Base-by-base conservation (phyloP, 2,797 vertebrate genomes). In the Anas flavirostris region DNA sequence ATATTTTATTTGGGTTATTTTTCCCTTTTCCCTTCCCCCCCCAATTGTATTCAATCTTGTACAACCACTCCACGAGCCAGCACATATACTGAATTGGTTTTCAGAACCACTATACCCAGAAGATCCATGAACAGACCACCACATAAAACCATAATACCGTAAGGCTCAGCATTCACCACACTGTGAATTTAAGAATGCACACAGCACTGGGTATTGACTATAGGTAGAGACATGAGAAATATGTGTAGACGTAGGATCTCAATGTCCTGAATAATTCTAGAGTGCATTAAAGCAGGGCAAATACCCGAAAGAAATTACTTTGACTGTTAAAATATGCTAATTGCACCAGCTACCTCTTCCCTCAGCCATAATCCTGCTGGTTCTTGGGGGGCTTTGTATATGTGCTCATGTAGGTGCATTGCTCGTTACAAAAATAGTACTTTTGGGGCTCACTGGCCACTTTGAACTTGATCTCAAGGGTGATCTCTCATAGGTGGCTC, bases 371-470 rank as follows among this genome's bases (percentile, higher is more conserved):
- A 17, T 29, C 60, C 50, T 86, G 53, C n/a, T 9, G 10, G 19
- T n/a, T 33, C 46, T 67, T 35, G 3, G 31, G 21, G 23, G 58
- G 37, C n/a, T 28, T 4, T 2, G 16, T 3, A n/a, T 3, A n/a
- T 14, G 4, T 2, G 7, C 0, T 0, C 2, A 7, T 55, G 28
- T 28, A 5, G 7, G 14, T 39, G 25, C 41, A 62, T 29, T 14
- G 3, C n/a, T 58, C 15, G 19, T 28, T 13, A 58, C 28, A 52
- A 52, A 68, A 52, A 52, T 31, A 16, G 13, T 11, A 9, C 23
- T 67, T 55, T 68, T 52, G 44, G 43, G 41, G 52, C 16, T 50
- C 25, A 22, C 11, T 68, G 41, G 28, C 28, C 43, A 21, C 37
- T 56, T 39, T 31, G 55, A 44, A 37, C 26, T n/a, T 29, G 26